Conservation (phyloP, 2,888 invertebrate genomes). For the Heterodera filipjevi region DNA sequence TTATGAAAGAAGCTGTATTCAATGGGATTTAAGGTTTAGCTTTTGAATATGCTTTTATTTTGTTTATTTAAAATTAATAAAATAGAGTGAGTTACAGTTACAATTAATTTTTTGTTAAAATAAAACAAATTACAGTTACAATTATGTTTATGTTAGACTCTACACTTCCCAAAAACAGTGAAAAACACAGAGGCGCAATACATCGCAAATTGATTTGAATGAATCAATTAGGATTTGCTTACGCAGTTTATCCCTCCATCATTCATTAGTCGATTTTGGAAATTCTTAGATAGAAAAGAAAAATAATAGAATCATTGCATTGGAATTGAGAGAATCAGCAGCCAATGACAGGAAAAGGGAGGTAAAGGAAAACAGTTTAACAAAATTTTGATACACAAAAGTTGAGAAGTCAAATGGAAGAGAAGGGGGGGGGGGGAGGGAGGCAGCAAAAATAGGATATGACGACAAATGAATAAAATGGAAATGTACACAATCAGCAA, state of each 20-base stretch:
- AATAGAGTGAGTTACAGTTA: too few species aligned
- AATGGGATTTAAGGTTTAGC: background rate
- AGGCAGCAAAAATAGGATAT: background rate
- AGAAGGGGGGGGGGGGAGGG: background rate
- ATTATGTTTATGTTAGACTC: too few species aligned
- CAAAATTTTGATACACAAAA: background rate
- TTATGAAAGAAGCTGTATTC: background rate
- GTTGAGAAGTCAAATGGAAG: background rate
- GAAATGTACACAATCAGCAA: background rate
- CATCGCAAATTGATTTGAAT: background rate
- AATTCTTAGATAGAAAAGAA: background rate
- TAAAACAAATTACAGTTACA: too few species aligned
- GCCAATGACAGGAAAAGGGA: background rate
- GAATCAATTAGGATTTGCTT: background rate
- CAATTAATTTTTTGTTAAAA: too few species aligned
- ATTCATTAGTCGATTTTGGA: background rate
- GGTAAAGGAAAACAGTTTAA: background rate
- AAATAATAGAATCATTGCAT: background rate
- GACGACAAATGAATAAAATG: background rate
- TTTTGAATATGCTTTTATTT: too few species aligned
- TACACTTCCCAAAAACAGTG: background rate
- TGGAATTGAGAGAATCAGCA: background rate
- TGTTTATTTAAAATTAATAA: too few species aligned
- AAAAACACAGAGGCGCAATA: background rate
- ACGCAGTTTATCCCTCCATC: background rate